Evolutionary conservation across 1,140 invertebrate species (phyloP), one percentile per base, ranked within the genome.

Genomic region (Mya arenaria): DNA sequence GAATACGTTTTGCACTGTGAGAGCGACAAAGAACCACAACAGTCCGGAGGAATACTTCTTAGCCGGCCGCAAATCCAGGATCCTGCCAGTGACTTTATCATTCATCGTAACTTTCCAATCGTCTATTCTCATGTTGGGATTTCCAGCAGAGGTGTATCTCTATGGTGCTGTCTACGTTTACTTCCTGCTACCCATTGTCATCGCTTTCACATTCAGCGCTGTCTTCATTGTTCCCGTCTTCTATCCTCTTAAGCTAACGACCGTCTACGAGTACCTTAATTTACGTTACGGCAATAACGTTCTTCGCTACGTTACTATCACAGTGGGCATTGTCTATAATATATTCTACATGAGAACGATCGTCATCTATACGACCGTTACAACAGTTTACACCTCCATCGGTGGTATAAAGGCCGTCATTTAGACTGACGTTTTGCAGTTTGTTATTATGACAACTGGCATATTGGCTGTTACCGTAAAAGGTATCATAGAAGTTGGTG

Each of bases 41-140:
- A 72, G 41, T 23, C 23, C 44, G 8, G 66, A 37, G 8, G 28
- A 69, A 23, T 69, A 44, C 48, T 69, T 69, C 32, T 41, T 69
- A 4, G 68, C 44, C 0, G 52, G 68, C 8, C 19, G 68, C 13
- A 28, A 55, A 5, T 34, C 52, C 4, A 72, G 36, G 6, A 55
- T 48, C 17, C n/a, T 52, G 5, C 68, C 68, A 30, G 52, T 72
- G 1, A 32, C 68, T 19, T 28, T 72, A 0, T 72, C 68, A 8
- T 72, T 72, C 48, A 48, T 72, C 32, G 68, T 72, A 5, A 73
- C 52, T 3, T 73, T 58, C 15, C 71, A 73, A 52, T 56, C 71
- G 30, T 73, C 71, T 3, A 36, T 73, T 8, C 6, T 60, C 28
- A 1, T 95, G 95, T n/a, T 73, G 3, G 71, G 48, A 36, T 60